Evolutionary conservation across 2,113 vertebrate genomes (phyloP).

Genomic region (Ibidorhyncha struthersii): DNA sequence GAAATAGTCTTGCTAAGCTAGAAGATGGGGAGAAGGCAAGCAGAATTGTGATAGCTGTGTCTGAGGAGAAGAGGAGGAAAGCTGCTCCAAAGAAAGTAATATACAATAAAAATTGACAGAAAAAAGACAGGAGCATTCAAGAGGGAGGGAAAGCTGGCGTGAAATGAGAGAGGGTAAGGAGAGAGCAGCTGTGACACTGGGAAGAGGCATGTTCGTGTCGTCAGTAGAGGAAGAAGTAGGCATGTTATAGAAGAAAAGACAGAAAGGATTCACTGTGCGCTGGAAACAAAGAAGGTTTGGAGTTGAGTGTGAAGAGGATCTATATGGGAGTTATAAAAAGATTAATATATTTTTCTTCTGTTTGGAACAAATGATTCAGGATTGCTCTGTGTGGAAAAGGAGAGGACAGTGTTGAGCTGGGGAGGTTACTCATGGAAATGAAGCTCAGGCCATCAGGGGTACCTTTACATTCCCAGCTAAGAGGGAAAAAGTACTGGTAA

Average conservation of each 20-base stretch:
- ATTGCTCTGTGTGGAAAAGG: neutral
- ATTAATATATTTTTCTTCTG: neutral
- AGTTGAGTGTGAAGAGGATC: neutral
- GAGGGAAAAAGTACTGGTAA: neutral
- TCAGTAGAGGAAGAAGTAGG: neutral
- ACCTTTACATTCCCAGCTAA: neutral
- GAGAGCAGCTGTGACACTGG: neutral
- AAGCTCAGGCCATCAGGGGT: neutral
- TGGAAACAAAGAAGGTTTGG: neutral
- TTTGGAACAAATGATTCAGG: neutral
- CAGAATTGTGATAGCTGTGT: neutral
- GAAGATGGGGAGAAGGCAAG: neutral
- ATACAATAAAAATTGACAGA: neutral
- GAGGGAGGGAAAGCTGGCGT: neutral
- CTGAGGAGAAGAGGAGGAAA: neutral
- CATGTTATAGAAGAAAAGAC: neutral
- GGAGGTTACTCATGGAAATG: neutral
- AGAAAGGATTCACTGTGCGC: neutral
- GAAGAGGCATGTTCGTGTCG: neutral
- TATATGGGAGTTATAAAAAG: neutral
- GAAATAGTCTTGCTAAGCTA: neutral
- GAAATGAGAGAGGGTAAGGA: neutral
- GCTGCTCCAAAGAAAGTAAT: neutral
- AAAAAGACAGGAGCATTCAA: neutral
- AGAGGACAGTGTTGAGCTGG: neutral